Evolutionary conservation across 2,888 invertebrate genomes (phyloP), one percentile per base, ranked within the genome.

Genomic region (Tachina grossa): DNA sequence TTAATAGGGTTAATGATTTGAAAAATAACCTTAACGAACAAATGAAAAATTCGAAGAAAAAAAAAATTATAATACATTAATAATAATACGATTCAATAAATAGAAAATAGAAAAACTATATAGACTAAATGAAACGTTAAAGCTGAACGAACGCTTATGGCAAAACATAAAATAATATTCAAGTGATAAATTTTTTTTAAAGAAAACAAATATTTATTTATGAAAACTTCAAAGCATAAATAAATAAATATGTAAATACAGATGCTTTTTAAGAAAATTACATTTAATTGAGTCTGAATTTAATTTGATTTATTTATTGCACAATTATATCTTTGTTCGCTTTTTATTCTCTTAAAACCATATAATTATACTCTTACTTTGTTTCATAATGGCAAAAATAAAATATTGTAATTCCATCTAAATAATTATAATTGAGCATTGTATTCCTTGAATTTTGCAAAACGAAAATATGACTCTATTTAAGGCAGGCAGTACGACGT

Each of bases 1-100:
- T 72, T 71, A 84, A 65, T 71, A 59, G 79, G 84, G 84, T 79
- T 75, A 84, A 84, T 75, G 75, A 43, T 59, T 75, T 76, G 55
- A 71, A 76, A 76, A 80, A 84, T 51, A 76, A 71, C 31, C 47
- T 3, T 51, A 61, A 78, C 39, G 22, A 63, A 66, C 9, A 13
- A 41, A 9, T 14, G 22, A 63, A 39, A 68, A 22, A 57, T 31
- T 31, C 16, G 9, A 55, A 22, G 22, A 22, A 22, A 31, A 31
- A 31, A 31, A 45, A 68, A 47, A 49, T 14, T 55, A 55, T 19
- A 1, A 59, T 31, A 10, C 14, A 75, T 11, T 39, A 61, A 49
- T 14, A 59, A 5, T 16, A n/a, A 47, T 59, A 72, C 49, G 4
- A 43, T 16, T 45, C 49, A 9, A 16, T 19, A 51, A 31, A 31